Percentiles rank a stretch among this genome's conserved stretches.
Evolutionary conservation across 2,888 invertebrate species (phyloP).

Genomic region (Meiosimyza decipiens): DNA sequence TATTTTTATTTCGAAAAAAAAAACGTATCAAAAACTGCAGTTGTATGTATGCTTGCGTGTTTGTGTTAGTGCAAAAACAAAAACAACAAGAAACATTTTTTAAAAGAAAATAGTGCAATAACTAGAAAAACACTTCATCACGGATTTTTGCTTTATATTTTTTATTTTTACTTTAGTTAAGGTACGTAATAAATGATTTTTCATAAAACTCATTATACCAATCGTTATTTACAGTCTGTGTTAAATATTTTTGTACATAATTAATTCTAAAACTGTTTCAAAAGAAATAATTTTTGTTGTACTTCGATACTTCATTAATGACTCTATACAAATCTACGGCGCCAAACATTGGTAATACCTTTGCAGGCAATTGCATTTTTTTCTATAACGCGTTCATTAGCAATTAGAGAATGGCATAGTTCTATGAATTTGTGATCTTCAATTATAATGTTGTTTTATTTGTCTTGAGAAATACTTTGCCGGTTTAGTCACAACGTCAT

Average conservation of each 20-base stretch:
- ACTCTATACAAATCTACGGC: too few relatives aligned
- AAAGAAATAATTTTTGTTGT: neutral
- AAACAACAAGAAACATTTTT: neutral
- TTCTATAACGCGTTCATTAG: too few relatives aligned
- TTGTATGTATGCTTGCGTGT: neutral
- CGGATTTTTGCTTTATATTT: conserved; percentile 20
- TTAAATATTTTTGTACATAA: neutral
- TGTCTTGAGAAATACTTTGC: too few relatives aligned
- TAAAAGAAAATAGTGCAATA: conserved; percentile 6
- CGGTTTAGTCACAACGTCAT: too few relatives aligned
- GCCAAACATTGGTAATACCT: too few relatives aligned
- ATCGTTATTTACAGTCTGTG: too few relatives aligned
- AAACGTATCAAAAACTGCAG: neutral
- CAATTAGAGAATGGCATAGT: too few relatives aligned
- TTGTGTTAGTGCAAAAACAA: conserved; percentile 10
- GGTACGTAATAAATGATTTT: neutral
- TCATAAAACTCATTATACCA: too few relatives aligned
- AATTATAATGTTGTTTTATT: too few relatives aligned
- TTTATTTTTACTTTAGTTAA: conserved; percentile 11
- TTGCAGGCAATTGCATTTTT: too few relatives aligned
- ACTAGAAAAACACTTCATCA: neutral
- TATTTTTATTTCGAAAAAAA: conserved; percentile 3
- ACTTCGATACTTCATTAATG: neutral
- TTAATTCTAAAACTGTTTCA: too few relatives aligned
- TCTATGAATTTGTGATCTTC: too few relatives aligned